Conservation (phyloP, 2,797 vertebrate species). For the Cirrhinus mrigala region DNA sequence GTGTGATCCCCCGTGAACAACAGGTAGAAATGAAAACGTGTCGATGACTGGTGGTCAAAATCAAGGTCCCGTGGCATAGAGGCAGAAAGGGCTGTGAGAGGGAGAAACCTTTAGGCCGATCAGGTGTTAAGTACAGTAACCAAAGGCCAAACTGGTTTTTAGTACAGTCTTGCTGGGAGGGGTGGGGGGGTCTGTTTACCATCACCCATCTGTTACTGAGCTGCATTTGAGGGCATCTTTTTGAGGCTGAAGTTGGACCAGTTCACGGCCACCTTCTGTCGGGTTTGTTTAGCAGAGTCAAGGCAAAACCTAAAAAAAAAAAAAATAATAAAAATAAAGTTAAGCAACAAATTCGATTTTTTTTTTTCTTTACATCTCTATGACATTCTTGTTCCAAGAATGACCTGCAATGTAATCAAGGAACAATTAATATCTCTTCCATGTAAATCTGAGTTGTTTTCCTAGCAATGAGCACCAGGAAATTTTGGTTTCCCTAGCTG, state of each 20-base stretch:
- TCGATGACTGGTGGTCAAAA: constrained; percentile 70
- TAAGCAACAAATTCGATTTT: not conserved
- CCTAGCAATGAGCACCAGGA: not conserved
- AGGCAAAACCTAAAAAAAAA: constrained; percentile 90
- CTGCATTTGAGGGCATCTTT: constrained; percentile 94
- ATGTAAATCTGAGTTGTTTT: not conserved
- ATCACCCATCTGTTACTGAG: constrained; percentile 85
- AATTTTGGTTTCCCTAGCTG: no score
- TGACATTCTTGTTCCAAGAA: not conserved
- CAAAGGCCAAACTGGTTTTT: constrained; percentile 59
- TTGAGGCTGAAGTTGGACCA: constrained; percentile 99
- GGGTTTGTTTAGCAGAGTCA: constrained; percentile 98
- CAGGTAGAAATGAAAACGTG: constrained; percentile 69
- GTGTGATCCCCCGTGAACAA: constrained; percentile 68
- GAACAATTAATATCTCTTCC: not conserved
- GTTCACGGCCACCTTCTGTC: constrained; percentile 98
- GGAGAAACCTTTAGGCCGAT: constrained; percentile 76
- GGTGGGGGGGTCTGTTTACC: constrained; percentile 57
- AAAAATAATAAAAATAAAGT: not conserved
- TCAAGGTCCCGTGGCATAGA: constrained; percentile 75
- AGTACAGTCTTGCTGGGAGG: constrained; percentile 72
- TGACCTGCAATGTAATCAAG: not conserved
- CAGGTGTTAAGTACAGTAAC: constrained; percentile 63
- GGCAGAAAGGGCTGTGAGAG: constrained; percentile 74
- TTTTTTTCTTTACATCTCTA: not conserved